Conservation (phyloP, 2,113 vertebrate species). For the Onychostoma macrolepis region DNA sequence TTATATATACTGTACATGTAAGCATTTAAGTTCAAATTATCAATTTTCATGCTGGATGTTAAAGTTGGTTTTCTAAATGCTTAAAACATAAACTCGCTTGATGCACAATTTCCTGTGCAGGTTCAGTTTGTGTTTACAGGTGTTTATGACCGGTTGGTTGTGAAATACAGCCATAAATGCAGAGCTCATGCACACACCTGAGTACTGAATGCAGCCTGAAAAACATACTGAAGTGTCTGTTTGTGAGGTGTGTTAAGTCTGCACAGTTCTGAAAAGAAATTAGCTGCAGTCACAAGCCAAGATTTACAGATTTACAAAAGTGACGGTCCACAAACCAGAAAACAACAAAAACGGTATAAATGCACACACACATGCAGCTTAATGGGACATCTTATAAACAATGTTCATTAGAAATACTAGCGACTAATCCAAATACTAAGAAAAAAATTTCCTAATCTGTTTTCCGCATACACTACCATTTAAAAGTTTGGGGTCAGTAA, state of each 20-base stretch:
- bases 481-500: not conserved
- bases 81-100: not conserved
- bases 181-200: not conserved
- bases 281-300: not conserved
- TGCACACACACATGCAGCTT: not conserved
- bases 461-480: not conserved
- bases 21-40: not conserved
- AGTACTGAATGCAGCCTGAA: not conserved
- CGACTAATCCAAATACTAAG: not conserved
- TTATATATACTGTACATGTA: not conserved
- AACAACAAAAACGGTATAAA: not conserved
- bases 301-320: not conserved
- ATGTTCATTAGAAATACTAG: not conserved
- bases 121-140: constrained; percentile 18
- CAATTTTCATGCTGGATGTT: not conserved
- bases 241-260: not conserved
- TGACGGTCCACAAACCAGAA: not conserved
- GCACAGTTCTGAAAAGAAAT: constrained; percentile 8
- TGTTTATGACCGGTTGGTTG: not conserved
- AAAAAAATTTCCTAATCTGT: not conserved
- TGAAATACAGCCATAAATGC: not conserved
- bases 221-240: constrained; percentile 16
- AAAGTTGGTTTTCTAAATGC: not conserved
- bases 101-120: not conserved
- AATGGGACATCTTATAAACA: not conserved